Conservation (phyloP, 2,888 invertebrate genomes). For the Lacanobia oleracea region DNA sequence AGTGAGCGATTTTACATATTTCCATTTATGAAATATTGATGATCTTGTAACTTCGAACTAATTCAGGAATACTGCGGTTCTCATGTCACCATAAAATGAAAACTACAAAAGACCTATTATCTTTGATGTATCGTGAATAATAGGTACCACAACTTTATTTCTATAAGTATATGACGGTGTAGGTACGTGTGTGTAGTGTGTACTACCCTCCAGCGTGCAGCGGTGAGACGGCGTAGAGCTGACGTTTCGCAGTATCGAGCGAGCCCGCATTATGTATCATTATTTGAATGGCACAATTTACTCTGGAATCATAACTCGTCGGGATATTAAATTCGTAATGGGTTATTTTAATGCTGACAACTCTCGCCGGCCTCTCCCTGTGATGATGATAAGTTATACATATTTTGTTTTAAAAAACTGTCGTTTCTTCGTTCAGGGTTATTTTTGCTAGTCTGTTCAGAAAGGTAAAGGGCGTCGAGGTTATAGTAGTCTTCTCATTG, state of each 20-base stretch:
- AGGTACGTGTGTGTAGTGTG: constrained; percentile 18
- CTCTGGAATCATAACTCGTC: constrained; percentile 82
- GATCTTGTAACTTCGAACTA: constrained; percentile 36
- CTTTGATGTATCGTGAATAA: constrained; percentile 55
- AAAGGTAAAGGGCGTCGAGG: constrained; percentile 7
- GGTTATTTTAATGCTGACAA: constrained; percentile 81
- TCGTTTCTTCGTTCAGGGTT: constrained; percentile 9
- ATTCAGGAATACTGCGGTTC: constrained; percentile 26
- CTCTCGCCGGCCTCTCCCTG: constrained; percentile 66
- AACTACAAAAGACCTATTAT: constrained; percentile 40
- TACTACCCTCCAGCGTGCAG: constrained; percentile 66
- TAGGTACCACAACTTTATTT: constrained; percentile 22
- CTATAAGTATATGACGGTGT: constrained; percentile 4
- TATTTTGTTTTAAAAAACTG: constrained; percentile 52
- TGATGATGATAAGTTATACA: constrained; percentile 69
- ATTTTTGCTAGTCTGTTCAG: constrained; percentile 16
- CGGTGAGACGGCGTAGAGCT: constrained; percentile 61
- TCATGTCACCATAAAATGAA: constrained; percentile 50
- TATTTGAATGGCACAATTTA: constrained; percentile 88
- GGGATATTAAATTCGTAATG: constrained; percentile 85
- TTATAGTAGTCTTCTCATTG: constrained; percentile 26
- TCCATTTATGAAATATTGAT: constrained; percentile 54
- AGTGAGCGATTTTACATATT: constrained; percentile 45
- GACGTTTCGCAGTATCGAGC: constrained; percentile 76
- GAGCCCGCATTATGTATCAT: constrained; percentile 87